Percentiles rank a stretch among this genome's conserved stretches.
Conservation (phyloP, 1,140 invertebrate genomes). For the Eumeta japonica region DNA sequence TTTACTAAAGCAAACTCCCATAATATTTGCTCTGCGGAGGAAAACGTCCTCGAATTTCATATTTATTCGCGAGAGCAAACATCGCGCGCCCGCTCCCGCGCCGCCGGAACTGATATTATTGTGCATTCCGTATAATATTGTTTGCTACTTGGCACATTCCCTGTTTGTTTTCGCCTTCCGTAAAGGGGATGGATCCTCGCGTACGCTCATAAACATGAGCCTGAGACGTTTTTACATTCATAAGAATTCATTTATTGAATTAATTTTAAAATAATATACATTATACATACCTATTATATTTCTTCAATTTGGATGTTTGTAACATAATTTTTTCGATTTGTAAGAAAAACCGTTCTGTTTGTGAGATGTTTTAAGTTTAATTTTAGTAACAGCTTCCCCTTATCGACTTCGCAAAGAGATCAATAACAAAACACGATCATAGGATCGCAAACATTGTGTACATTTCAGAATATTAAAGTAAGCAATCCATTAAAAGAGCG, state of each 20-base stretch:
- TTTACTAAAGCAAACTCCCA: slow-evolving; percentile 52
- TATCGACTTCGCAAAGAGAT: slow-evolving; percentile 27
- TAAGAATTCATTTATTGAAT: not conserved
- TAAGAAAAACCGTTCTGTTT: not conserved
- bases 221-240: too few species aligned
- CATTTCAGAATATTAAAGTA: slow-evolving; percentile 44
- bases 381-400: too few species aligned
- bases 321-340: not conserved
- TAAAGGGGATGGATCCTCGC: slow-evolving; percentile 51
- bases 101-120: slow-evolving; percentile 56
- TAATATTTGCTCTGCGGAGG: slow-evolving; percentile 51
- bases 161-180: slow-evolving; percentile 55
- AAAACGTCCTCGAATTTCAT: slow-evolving; percentile 52
- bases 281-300: not conserved
- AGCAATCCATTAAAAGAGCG: slow-evolving; percentile 51
- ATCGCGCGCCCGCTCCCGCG: slow-evolving; percentile 27
- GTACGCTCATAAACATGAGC: too few species aligned
- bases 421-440: slow-evolving; percentile 35
- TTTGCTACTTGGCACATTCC: slow-evolving; percentile 57
- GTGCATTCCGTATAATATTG: slow-evolving; percentile 59
- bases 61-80: slow-evolving; percentile 54
- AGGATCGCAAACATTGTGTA: slow-evolving; percentile 36
- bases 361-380: too few species aligned
- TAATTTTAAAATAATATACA: not conserved
- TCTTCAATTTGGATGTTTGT: not conserved